Percentiles rank a stretch among this genome's conserved stretches.
phyloP scores from a whole-genome alignment of 1,140 invertebrate species.

The Triops cancriformis region DNA sequence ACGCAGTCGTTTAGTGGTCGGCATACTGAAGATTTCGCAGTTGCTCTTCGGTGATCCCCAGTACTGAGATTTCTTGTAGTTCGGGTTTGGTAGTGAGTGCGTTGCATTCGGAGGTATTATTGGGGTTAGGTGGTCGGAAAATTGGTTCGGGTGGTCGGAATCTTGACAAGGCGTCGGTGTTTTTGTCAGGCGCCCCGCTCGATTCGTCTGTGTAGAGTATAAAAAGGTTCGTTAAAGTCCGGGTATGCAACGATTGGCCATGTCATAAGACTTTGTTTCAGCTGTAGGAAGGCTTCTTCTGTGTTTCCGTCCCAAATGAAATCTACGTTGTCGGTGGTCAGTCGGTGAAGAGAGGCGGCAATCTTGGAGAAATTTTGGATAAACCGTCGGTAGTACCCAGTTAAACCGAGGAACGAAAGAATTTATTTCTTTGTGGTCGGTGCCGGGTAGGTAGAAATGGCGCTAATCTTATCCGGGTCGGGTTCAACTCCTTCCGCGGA shows the following conservation, averaged over 20 bases:
- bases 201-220: conserved; percentile 18
- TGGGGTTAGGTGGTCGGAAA: too few relatives aligned
- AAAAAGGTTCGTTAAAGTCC: not conserved
- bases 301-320: not conserved
- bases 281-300: not conserved
- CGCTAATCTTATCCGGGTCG: conserved; percentile 38
- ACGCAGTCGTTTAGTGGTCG: too few relatives aligned
- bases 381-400: conserved; percentile 31
- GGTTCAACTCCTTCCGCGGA: conserved; percentile 36
- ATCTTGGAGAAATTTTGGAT: conserved; percentile 37
- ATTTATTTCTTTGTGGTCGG: too few relatives aligned
- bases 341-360: conserved; percentile 35
- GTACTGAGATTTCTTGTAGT: too few relatives aligned
- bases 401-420: conserved; percentile 16
- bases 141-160: too few relatives aligned
- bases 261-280: not conserved
- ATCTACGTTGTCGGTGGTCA: not conserved
- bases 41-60: too few relatives aligned
- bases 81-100: too few relatives aligned
- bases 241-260: conserved; percentile 16
- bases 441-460: too few relatives aligned
- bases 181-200: not conserved
- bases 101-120: too few relatives aligned
- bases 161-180: too few relatives aligned
- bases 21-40: too few relatives aligned